A percentile compares a stretch with the other conserved stretches of the same genome.
Evolutionary conservation across 1,140 invertebrate species (phyloP).

Genomic region (Trichonephila inaurata): DNA sequence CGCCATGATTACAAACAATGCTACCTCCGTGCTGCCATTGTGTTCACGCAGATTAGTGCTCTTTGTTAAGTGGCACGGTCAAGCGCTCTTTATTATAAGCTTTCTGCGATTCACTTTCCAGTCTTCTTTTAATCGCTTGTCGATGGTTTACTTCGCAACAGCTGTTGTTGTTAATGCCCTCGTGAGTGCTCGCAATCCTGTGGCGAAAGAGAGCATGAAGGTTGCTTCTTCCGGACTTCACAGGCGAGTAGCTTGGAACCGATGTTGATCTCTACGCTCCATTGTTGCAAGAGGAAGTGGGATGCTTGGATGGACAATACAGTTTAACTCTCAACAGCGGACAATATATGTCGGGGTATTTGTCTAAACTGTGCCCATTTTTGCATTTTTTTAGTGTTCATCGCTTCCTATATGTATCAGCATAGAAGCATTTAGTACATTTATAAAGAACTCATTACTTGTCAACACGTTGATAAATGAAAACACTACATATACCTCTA

Average conservation of each 20-base stretch:
- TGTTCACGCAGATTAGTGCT: neutral
- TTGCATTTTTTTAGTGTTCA: too few relatives aligned
- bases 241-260: neutral
- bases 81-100: neutral
- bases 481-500: too few relatives aligned
- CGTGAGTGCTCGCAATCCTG: neutral
- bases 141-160: neutral
- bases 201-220: neutral
- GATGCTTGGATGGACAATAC: neutral
- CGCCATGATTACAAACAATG: constrained; percentile 7
- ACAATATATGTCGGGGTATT: neutral
- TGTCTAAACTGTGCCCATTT: too few relatives aligned
- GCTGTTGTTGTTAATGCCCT: neutral
- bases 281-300: neutral
- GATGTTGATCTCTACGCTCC: neutral
- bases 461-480: too few relatives aligned
- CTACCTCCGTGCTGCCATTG: constrained; percentile 35
- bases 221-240: neutral
- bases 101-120: neutral
- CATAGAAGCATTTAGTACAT: too few relatives aligned
- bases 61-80: constrained; percentile 6
- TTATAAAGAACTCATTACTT: too few relatives aligned
- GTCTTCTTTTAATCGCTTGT: neutral
- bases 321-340: too few relatives aligned
- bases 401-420: too few relatives aligned